phyloP scores from a whole-genome alignment of 1,140 invertebrate genomes.

The Bombus breviceps region DNA sequence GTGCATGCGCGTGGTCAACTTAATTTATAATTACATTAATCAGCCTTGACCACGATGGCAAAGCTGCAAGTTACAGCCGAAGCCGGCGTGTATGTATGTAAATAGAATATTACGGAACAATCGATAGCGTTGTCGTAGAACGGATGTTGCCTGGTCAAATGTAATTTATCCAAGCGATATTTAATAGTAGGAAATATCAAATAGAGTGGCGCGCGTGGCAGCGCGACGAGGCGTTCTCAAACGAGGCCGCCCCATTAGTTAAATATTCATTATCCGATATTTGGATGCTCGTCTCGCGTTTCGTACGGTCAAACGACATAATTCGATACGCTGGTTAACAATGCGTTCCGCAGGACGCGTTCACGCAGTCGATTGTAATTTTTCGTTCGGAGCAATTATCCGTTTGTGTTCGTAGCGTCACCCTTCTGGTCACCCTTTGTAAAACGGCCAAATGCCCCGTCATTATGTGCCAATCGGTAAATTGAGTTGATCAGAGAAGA shows the following conservation, averaged over 20 bases:
- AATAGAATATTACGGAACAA: constrained; percentile 27
- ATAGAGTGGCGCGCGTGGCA: constrained; percentile 9
- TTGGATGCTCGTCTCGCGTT: constrained; percentile 46
- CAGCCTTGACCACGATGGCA: neutral
- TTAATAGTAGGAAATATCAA: constrained; percentile 45
- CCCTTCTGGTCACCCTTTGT: constrained; percentile 6
- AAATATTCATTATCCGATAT: constrained; percentile 52
- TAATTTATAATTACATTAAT: constrained; percentile 52
- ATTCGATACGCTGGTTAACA: constrained; percentile 42
- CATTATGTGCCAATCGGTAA: constrained; percentile 34
- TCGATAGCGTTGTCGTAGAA: constrained; percentile 22
- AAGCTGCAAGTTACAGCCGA: neutral
- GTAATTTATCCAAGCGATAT: constrained; percentile 49
- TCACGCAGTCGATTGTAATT: neutral
- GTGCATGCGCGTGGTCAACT: neutral
- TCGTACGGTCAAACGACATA: constrained; percentile 33
- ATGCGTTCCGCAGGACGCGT: neutral
- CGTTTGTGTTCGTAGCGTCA: neutral
- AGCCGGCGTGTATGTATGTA: neutral
- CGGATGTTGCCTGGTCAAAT: constrained; percentile 9
- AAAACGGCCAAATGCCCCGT: neutral
- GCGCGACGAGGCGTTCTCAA: constrained; percentile 12
- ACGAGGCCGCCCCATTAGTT: constrained; percentile 36
- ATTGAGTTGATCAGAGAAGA: constrained; percentile 5
- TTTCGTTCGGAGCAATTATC: constrained; percentile 15